Percentiles rank a stretch among this genome's conserved stretches.
Conservation (phyloP, 2,113 vertebrate species). For the Gallinago paraguaiae region DNA sequence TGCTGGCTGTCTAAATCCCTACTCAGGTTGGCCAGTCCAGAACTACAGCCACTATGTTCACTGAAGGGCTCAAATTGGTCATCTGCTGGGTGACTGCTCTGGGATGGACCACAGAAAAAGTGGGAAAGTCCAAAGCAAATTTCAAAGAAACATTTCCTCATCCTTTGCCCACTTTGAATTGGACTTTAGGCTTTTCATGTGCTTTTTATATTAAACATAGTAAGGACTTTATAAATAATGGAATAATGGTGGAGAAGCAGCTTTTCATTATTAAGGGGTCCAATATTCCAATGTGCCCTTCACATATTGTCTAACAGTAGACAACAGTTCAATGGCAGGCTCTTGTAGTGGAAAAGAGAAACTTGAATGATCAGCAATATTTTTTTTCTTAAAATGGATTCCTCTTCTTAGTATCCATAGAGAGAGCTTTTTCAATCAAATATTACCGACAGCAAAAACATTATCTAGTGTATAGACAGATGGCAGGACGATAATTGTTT, state of each 20-base stretch:
- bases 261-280: not conserved
- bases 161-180: not conserved
- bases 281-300: not conserved
- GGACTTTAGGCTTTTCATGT: not conserved
- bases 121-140: not conserved
- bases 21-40: not conserved
- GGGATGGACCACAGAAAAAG: not conserved
- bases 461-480: conserved; percentile 75
- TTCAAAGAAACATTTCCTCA: not conserved
- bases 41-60: not conserved
- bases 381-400: conserved; percentile 44
- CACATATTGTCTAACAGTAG: not conserved
- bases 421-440: conserved; percentile 66
- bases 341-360: conserved; percentile 10
- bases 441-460: conserved; percentile 73
- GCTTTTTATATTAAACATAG: not conserved
- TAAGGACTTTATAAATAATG: not conserved
- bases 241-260: not conserved
- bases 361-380: conserved; percentile 51
- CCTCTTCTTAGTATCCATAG: conserved; percentile 18
- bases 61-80: not conserved
- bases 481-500: conserved; percentile 77
- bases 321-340: not conserved
- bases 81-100: not conserved
- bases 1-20: not conserved